Percentiles rank a stretch among this genome's conserved stretches.
These are phyloP conservation scores for Paedocypris sp. DNA, from an alignment of 2,113 vertebrate genomes.

Conservation along the genomic window DNA sequence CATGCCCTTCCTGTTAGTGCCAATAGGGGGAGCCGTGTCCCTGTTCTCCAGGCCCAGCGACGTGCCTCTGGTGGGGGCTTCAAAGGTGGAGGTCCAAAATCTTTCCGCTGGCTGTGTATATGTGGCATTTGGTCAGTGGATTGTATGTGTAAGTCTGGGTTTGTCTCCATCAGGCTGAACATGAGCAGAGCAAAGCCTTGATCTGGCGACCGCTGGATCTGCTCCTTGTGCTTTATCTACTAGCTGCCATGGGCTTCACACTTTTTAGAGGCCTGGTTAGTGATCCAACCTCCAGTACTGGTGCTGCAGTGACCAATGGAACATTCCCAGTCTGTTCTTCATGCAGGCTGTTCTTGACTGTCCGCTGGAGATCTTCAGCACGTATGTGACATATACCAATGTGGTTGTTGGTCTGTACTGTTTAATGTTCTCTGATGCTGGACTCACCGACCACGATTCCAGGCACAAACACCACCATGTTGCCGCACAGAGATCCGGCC, in stretches of 20 bases:
- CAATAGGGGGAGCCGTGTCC: constrained; percentile 56
- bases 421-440: not conserved
- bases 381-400: constrained; percentile 70
- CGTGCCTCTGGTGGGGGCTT: constrained; percentile 42
- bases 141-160: too few relatives aligned
- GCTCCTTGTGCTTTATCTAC: constrained; percentile 57
- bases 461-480: constrained; percentile 70
- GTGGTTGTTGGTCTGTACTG: too few relatives aligned
- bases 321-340: not conserved
- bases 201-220: constrained; percentile 66
- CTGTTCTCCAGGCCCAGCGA: constrained; percentile 60
- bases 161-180: constrained; percentile 50
- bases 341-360: constrained; percentile 76
- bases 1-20: constrained; percentile 67
- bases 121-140: not conserved
- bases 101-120: not conserved
- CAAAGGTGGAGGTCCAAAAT: constrained; percentile 51
- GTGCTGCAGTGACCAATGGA: too few relatives aligned
- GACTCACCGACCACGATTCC: constrained; percentile 76
- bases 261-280: constrained; percentile 81
- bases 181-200: constrained; percentile 64
- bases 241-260: constrained; percentile 61
- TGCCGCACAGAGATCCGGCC: constrained; percentile 78
- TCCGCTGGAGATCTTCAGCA: constrained; percentile 66
- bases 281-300: too few relatives aligned